phyloP scores from a whole-genome alignment of 2,797 vertebrate species.

The Scarus forsteni region DNA sequence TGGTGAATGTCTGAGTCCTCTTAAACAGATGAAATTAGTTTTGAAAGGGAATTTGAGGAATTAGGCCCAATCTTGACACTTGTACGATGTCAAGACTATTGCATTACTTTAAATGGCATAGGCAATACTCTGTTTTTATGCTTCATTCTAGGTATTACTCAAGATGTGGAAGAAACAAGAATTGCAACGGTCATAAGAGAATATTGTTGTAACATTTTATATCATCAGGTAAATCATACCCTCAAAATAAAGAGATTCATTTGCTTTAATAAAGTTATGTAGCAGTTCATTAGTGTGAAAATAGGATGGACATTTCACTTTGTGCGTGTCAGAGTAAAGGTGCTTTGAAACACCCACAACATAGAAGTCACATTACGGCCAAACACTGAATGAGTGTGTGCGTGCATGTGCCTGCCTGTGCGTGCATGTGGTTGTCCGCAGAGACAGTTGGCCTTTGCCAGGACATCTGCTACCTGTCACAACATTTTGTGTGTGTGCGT shows the following conservation, averaged over 20 bases:
- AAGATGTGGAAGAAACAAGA: neutral
- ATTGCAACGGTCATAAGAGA: neutral
- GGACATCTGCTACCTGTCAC: constrained; percentile 77
- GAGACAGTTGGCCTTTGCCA: constrained; percentile 67
- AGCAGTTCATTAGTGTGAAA: constrained; percentile 8
- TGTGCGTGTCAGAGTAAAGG: constrained; percentile 19
- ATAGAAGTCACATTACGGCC: constrained; percentile 13
- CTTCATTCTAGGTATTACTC: neutral
- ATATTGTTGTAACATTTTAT: neutral
- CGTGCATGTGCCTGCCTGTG: neutral
- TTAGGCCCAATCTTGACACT: neutral
- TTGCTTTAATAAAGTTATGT: constrained; percentile 13
- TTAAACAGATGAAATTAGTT: too few species aligned
- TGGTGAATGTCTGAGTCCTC: too few species aligned
- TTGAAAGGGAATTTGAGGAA: too few species aligned
- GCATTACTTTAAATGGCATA: neutral
- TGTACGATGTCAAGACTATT: neutral
- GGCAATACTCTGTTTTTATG: neutral
- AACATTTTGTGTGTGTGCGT: constrained; percentile 48
- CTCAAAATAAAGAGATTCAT: constrained; percentile 1
- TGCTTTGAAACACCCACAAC: constrained; percentile 24
- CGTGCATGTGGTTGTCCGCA: constrained; percentile 22
- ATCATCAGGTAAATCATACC: constrained; percentile 13
- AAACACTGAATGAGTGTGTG: constrained; percentile 9
- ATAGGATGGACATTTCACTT: constrained; percentile 10